These are phyloP conservation scores for Gallinago solitaria DNA, from an alignment of 2,797 vertebrate genomes.

Conservation along the genomic window DNA sequence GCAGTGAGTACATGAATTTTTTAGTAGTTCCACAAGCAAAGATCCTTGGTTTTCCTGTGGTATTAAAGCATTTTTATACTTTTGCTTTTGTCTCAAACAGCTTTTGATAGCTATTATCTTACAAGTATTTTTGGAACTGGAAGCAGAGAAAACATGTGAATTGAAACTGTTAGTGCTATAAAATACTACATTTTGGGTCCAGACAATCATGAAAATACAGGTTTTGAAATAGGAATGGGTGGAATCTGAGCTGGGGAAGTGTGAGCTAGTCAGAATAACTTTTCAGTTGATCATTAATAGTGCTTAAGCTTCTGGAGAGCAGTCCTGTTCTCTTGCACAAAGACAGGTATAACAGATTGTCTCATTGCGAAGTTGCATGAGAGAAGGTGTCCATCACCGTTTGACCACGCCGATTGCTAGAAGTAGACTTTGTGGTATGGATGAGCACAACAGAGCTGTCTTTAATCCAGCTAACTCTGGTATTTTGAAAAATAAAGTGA, in stretches of 20 bases:
- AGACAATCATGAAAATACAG: background rate
- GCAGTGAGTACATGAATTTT: background rate
- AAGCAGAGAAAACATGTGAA: background rate
- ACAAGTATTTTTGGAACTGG: background rate
- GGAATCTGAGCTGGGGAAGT: background rate
- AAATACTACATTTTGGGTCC: background rate
- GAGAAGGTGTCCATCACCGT: background rate
- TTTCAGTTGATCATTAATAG: background rate
- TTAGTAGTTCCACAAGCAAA: background rate
- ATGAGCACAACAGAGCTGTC: background rate
- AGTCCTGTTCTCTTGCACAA: background rate
- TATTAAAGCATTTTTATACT: background rate
- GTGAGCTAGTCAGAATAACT: background rate
- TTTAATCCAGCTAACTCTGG: background rate
- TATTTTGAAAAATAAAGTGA: background rate
- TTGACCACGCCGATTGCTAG: background rate
- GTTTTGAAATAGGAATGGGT: background rate
- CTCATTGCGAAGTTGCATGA: accelerated
- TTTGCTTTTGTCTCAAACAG: background rate
- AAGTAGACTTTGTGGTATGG: background rate
- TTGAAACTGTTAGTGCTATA: background rate
- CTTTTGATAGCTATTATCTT: background rate
- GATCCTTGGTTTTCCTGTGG: background rate
- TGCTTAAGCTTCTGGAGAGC: background rate
- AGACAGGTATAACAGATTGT: background rate